Conservation (phyloP, 2,113 vertebrate species). For the Seriola aureovittata region DNA sequence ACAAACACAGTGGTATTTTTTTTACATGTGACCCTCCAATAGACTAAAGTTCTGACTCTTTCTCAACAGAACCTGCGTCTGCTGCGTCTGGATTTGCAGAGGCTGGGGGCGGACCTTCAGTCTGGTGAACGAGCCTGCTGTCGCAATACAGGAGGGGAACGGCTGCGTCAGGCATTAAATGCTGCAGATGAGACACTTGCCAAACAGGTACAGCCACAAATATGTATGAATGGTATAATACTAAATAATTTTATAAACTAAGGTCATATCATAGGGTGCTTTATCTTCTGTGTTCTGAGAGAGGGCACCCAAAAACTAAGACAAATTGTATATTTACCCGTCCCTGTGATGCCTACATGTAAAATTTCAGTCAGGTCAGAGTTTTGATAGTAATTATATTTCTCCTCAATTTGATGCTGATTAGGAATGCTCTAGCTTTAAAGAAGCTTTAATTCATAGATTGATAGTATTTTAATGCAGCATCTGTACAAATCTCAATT, state of each 20-base stretch:
- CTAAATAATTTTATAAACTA: neutral
- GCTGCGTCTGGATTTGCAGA: constrained; percentile 88
- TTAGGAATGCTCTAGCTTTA: neutral
- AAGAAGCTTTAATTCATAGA: neutral
- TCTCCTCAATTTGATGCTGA: neutral
- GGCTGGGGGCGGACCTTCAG: constrained; percentile 88
- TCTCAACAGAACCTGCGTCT: constrained; percentile 88
- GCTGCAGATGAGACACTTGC: constrained; percentile 89
- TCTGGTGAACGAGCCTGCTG: constrained; percentile 94
- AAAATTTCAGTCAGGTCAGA: neutral
- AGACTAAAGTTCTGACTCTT: neutral
- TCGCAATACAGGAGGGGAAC: constrained; percentile 91
- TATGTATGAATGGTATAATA: neutral
- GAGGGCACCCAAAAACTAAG: too few species aligned
- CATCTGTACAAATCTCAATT: constrained; percentile 8
- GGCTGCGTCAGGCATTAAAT: constrained; percentile 87
- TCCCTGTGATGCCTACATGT: neutral
- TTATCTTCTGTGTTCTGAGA: too few species aligned
- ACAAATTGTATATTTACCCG: neutral
- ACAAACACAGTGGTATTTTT: neutral
- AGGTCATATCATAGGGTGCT: neutral
- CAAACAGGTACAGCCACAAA: constrained; percentile 88
- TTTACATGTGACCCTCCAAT: rapidly evolving
- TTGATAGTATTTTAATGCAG: neutral
- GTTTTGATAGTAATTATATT: neutral